These are phyloP conservation scores for Sinella curviseta DNA, from an alignment of 1,140 invertebrate species.

Conservation along the genomic window DNA sequence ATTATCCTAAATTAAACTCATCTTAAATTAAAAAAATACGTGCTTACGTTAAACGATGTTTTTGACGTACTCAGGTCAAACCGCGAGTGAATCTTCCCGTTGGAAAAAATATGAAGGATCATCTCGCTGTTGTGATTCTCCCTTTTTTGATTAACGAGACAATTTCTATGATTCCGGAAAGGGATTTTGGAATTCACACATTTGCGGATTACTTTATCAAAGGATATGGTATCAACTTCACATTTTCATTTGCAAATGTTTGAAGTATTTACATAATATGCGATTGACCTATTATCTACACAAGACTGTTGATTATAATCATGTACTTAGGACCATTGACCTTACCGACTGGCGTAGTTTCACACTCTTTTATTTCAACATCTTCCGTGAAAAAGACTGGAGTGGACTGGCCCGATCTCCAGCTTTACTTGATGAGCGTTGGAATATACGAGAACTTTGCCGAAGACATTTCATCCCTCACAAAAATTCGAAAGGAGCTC, in stretches of 20 bases:
- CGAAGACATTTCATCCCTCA: background rate
- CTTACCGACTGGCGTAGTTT: background rate
- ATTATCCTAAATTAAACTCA: background rate
- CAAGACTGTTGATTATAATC: too few species aligned
- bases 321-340: slow-evolving; percentile 18
- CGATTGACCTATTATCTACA: background rate
- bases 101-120: slow-evolving; percentile 40
- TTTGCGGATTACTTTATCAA: slow-evolving; percentile 31
- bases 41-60: too few species aligned
- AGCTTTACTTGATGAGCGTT: slow-evolving; percentile 30
- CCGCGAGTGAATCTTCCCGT: slow-evolving; percentile 38
- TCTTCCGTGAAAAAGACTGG: slow-evolving; percentile 10
- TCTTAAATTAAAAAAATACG: background rate
- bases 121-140: slow-evolving; percentile 15
- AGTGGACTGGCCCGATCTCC: slow-evolving; percentile 43
- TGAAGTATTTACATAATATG: background rate
- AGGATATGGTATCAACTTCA: slow-evolving; percentile 35
- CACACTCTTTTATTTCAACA: slow-evolving; percentile 30
- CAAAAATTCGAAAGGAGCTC: background rate
- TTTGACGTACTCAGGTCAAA: slow-evolving; percentile 37
- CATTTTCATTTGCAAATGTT: too few species aligned
- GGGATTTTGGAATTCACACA: slow-evolving; percentile 31
- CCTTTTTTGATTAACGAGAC: slow-evolving; percentile 30
- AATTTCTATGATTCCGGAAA: slow-evolving; percentile 26
- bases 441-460: slow-evolving; percentile 4